Evolutionary conservation across 2,888 invertebrate genomes (phyloP).

Genomic region (Ectemnius cavifrons): DNA sequence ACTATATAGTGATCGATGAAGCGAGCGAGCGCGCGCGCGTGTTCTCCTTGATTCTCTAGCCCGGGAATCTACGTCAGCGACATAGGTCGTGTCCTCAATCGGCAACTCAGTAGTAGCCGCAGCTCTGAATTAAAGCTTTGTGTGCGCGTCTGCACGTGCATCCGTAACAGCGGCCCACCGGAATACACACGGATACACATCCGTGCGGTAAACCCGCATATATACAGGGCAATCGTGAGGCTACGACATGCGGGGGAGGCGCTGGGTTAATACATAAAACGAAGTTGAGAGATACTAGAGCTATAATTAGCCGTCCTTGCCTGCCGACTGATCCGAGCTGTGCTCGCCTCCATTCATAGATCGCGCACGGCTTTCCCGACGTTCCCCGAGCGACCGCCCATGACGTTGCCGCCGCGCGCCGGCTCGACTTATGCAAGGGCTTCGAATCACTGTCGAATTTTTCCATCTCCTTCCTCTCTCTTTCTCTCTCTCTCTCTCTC

Average conservation of each 20-base stretch:
- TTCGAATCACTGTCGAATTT: neutral
- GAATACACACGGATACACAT: neutral
- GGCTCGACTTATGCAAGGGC: slow-evolving; percentile 8
- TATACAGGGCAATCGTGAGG: neutral
- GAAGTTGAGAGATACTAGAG: slow-evolving; percentile 58
- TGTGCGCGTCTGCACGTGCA: slow-evolving; percentile 18
- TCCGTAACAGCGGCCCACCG: neutral
- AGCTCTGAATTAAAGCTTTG: slow-evolving; percentile 44
- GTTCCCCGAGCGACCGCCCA: neutral
- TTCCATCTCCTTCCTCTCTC: neutral
- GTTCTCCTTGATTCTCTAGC: slow-evolving; percentile 57
- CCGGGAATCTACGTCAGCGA: slow-evolving; percentile 49
- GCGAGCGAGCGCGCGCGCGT: slow-evolving; percentile 3
- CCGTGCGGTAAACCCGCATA: slow-evolving; percentile 3
- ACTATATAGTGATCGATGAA: neutral
- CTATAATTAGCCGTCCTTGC: slow-evolving; percentile 77
- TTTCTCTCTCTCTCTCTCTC: too few relatives aligned
- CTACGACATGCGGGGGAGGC: slow-evolving; percentile 15
- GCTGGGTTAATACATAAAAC: slow-evolving; percentile 54
- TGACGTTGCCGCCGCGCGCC: slow-evolving; percentile 4
- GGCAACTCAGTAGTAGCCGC: slow-evolving; percentile 31
- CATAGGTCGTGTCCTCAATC: slow-evolving; percentile 59
- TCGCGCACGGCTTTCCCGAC: slow-evolving; percentile 49
- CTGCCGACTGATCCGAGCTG: slow-evolving; percentile 67
- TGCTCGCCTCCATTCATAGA: slow-evolving; percentile 75